Percentiles rank a stretch among this genome's conserved stretches.
These are phyloP conservation scores for Pterophyllum scalare DNA, from an alignment of 2,113 vertebrate species.

Conservation along the genomic window DNA sequence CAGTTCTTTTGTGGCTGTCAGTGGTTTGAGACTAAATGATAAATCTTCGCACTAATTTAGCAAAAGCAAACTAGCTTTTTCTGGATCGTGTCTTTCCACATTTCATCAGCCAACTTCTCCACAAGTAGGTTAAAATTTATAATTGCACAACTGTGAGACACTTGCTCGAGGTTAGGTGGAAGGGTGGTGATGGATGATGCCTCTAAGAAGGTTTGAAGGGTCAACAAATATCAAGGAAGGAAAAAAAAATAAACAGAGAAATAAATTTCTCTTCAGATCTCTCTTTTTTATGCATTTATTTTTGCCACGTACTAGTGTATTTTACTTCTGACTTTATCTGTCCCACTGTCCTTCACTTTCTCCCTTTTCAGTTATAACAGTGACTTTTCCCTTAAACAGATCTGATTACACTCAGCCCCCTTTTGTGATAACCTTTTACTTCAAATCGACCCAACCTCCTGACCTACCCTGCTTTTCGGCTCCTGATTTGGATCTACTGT, in stretches of 20 bases:
- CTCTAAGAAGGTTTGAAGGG: slow-evolving; percentile 14
- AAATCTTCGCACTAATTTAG: background rate
- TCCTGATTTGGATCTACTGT: slow-evolving; percentile 73
- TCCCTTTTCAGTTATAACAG: slow-evolving; percentile 41
- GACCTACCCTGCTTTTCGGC: slow-evolving; percentile 71
- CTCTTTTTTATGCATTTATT: background rate
- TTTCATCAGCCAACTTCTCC: background rate
- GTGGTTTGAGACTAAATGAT: background rate
- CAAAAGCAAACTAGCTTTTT: background rate
- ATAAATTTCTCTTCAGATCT: background rate
- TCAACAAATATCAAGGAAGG: slow-evolving; percentile 15
- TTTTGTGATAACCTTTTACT: slow-evolving; percentile 74
- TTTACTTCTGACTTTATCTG: slow-evolving; percentile 43
- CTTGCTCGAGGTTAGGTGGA: slow-evolving; percentile 4
- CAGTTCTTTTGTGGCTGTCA: background rate
- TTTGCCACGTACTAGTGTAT: background rate
- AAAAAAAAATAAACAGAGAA: background rate
- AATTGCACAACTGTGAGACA: slow-evolving; percentile 19
- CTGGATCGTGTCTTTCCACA: background rate
- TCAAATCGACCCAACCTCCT: slow-evolving; percentile 72
- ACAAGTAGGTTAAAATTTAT: background rate
- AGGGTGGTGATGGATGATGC: slow-evolving; percentile 23
- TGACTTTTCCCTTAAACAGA: slow-evolving; percentile 65
- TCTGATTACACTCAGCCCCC: slow-evolving; percentile 68
- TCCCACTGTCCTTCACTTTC: slow-evolving; percentile 42